phyloP scores from a whole-genome alignment of 2,113 vertebrate genomes.

The Phodopus roborovskii region DNA sequence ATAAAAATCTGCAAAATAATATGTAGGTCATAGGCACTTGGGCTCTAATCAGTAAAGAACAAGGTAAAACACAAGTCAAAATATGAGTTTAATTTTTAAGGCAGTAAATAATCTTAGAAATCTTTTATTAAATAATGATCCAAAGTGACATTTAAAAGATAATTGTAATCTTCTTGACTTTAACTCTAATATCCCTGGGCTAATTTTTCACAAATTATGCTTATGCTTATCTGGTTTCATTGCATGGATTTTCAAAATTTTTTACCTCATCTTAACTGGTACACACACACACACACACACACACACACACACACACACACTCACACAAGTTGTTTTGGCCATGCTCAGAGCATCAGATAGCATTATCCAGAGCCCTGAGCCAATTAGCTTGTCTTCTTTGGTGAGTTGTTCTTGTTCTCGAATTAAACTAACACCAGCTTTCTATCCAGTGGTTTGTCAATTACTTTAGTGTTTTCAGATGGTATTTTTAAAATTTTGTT shows the following conservation, averaged over 20 bases:
- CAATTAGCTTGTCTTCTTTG: neutral
- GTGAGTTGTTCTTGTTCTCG: neutral
- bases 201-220: constrained; percentile 38
- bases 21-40: neutral
- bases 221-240: neutral
- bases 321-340: neutral
- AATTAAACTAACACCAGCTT: neutral
- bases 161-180: neutral
- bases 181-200: constrained; percentile 1
- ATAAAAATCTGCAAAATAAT: neutral
- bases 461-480: neutral
- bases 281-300: neutral
- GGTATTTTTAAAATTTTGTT: neutral
- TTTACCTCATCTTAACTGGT: neutral
- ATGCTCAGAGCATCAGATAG: neutral
- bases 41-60: neutral
- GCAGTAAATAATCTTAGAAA: neutral
- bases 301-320: neutral
- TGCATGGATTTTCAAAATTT: neutral
- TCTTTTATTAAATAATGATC: constrained; percentile 13
- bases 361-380: neutral
- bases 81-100: constrained; percentile 38
- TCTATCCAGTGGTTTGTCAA: neutral
- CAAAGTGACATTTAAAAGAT: neutral
- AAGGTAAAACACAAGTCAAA: constrained; percentile 18